Evolutionary conservation across 1,140 invertebrate genomes (phyloP).

Genomic region (Anagrus nilaparvatae): DNA sequence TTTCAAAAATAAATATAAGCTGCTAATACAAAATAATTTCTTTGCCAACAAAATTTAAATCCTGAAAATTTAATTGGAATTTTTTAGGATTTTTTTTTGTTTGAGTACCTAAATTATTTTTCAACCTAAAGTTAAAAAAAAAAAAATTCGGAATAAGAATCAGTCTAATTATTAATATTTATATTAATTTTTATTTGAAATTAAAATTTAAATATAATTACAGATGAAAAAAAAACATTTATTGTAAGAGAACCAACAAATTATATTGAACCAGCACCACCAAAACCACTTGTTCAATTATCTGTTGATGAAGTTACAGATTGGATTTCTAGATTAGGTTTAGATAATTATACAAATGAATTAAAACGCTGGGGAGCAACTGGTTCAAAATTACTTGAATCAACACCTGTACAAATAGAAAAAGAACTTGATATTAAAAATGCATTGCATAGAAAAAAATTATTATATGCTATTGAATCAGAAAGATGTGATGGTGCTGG

Average conservation of each 20-base stretch:
- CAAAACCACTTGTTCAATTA: constrained; percentile 64
- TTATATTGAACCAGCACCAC: constrained; percentile 33
- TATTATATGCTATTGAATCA: constrained; percentile 64
- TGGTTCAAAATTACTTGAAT: constrained; percentile 70
- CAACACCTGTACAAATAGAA: constrained; percentile 73
- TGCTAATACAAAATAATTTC: constrained; percentile 2
- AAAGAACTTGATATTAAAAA: constrained; percentile 82
- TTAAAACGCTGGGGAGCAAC: constrained; percentile 72
- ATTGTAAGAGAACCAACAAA: constrained; percentile 39
- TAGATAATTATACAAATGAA: constrained; percentile 72
- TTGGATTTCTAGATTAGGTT: constrained; percentile 81
- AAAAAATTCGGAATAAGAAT: no score
- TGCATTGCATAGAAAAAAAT: constrained; percentile 83
- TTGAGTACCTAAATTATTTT: no score
- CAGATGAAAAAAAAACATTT: constrained; percentile 55
- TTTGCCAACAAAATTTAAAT: background rate
- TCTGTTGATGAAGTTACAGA: constrained; percentile 71
- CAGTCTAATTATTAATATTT: constrained; percentile 6
- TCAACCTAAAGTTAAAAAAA: no score
- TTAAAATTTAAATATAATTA: constrained; percentile 37
- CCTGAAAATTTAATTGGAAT: background rate
- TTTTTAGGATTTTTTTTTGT: background rate
- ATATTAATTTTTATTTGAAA: constrained; percentile 13
- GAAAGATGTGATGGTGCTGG: constrained; percentile 41
- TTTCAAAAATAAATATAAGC: no score